These are phyloP conservation scores for Sycophila sp. DNA, from an alignment of 1,140 invertebrate species.

Conservation along the genomic window DNA sequence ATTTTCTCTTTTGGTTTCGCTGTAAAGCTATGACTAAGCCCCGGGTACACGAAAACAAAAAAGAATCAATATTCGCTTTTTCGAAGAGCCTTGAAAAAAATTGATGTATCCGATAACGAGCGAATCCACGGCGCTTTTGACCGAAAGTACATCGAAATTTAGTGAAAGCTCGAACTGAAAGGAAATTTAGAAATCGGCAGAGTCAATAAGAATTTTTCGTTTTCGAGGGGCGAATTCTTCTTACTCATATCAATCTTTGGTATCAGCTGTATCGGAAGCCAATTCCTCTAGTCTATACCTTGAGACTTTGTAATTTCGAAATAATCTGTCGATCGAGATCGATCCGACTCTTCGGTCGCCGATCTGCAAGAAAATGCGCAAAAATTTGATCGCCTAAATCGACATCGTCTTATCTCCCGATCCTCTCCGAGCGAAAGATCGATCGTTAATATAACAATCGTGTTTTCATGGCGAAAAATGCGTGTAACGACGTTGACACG, in stretches of 20 bases:
- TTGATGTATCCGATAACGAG: no score
- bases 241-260: constrained; percentile 63
- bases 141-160: neutral
- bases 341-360: neutral
- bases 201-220: neutral
- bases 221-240: constrained; percentile 52
- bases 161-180: neutral
- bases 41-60: constrained; percentile 37
- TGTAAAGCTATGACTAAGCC: constrained; percentile 61
- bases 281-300: constrained; percentile 42
- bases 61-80: neutral
- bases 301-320: constrained; percentile 15
- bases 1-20: constrained; percentile 57
- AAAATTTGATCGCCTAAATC: no score
- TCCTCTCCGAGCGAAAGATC: neutral
- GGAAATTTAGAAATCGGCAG: neutral
- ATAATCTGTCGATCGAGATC: neutral
- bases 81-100: no score
- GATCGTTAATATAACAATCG: neutral
- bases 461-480: no score
- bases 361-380: no score
- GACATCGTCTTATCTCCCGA: neutral
- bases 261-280: constrained; percentile 60
- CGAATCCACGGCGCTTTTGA: neutral
- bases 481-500: no score